A percentile compares a stretch with the other conserved stretches of the same genome.
Evolutionary conservation across 2,888 invertebrate genomes (phyloP).

Genomic region (Nemotelus nigrinus): DNA sequence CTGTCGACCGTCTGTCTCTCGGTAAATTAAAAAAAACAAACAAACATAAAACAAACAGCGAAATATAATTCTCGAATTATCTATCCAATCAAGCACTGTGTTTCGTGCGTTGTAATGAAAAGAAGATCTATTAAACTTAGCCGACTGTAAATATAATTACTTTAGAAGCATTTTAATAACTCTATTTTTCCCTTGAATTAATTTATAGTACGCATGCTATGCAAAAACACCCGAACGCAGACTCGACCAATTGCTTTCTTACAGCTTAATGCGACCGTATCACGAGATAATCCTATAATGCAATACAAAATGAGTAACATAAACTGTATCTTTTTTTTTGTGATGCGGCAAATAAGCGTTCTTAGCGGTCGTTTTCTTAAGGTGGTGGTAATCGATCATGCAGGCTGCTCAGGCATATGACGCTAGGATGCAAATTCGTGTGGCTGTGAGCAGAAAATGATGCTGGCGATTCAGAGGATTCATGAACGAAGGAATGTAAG

Average conservation of each 20-base stretch:
- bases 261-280: constrained; percentile 27
- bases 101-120: neutral
- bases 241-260: constrained; percentile 10
- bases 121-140: constrained; percentile 24
- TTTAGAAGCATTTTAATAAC: constrained; percentile 32
- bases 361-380: neutral
- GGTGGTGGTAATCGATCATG: neutral
- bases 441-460: neutral
- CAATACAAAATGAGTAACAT: neutral
- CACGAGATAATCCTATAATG: constrained; percentile 30
- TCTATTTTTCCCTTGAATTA: constrained; percentile 21
- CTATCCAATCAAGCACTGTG: too few species aligned
- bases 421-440: too few species aligned
- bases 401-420: neutral
- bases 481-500: neutral
- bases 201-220: constrained; percentile 32
- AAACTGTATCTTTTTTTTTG: neutral
- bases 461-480: neutral
- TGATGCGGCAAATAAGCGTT: neutral
- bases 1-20: too few species aligned
- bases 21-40: too few species aligned
- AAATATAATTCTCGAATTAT: too few species aligned
- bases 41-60: too few species aligned
- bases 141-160: constrained; percentile 30
- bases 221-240: neutral